These are phyloP conservation scores for Endotricha flammealis DNA, from an alignment of 2,888 invertebrate genomes.

Conservation along the genomic window DNA sequence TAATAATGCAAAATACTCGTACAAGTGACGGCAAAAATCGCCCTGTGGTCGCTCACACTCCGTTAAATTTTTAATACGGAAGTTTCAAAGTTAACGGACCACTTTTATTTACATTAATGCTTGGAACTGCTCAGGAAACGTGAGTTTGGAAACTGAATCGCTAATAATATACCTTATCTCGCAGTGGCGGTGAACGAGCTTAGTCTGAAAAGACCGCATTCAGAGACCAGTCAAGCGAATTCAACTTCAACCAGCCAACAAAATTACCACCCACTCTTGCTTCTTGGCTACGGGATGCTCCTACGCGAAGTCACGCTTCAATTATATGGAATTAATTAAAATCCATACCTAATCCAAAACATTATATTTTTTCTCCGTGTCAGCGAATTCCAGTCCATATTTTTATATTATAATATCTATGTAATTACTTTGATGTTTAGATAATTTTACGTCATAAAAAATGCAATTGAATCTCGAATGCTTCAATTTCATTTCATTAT, in stretches of 20 bases:
- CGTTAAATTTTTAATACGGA: slow-evolving; percentile 4
- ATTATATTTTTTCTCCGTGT: too few relatives aligned
- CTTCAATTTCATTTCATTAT: too few relatives aligned
- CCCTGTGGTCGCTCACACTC: too few relatives aligned
- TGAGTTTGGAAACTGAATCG: slow-evolving; percentile 19
- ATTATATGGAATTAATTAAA: slow-evolving; percentile 24
- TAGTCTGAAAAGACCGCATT: slow-evolving; percentile 57
- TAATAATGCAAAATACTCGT: background rate
- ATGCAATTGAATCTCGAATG: too few relatives aligned
- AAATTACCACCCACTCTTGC: slow-evolving; percentile 36
- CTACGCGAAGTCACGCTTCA: slow-evolving; percentile 34
- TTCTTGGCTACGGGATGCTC: slow-evolving; percentile 41
- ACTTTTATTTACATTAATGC: slow-evolving; percentile 24
- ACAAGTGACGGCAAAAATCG: too few relatives aligned
- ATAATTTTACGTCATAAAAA: too few relatives aligned
- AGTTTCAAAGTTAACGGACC: slow-evolving; percentile 12
- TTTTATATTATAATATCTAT: too few relatives aligned
- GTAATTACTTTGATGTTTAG: too few relatives aligned
- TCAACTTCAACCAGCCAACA: slow-evolving; percentile 36
- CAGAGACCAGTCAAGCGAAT: slow-evolving; percentile 53
- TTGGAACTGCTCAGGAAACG: slow-evolving; percentile 9
- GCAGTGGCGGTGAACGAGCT: slow-evolving; percentile 71
- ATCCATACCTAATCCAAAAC: slow-evolving; percentile 5
- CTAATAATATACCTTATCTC: slow-evolving; percentile 20
- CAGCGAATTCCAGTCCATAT: too few relatives aligned